Evolutionary conservation across 1,140 invertebrate species (phyloP).

Genomic region (Acromyrmex echinatior): DNA sequence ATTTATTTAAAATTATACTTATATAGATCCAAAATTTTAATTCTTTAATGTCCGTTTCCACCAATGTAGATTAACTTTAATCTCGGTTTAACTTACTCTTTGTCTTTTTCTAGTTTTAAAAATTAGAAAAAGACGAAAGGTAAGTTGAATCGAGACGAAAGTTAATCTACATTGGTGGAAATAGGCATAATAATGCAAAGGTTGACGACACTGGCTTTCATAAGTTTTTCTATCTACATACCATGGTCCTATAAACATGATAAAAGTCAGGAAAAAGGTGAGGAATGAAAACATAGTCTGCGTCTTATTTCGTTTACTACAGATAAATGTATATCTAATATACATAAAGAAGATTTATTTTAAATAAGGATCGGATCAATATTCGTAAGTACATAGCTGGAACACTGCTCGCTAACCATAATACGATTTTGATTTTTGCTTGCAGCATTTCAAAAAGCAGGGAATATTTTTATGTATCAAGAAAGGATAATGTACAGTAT

Average conservation of each 20-base stretch:
- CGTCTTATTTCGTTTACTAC: background rate
- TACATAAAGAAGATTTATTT: background rate
- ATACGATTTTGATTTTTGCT: background rate
- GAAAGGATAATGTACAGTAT: slow-evolving; percentile 10
- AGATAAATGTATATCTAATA: background rate
- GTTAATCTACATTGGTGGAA: no score
- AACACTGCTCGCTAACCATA: background rate
- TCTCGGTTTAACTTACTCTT: no score
- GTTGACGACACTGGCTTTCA: no score
- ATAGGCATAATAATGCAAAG: no score
- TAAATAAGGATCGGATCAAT: background rate
- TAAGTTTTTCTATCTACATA: no score
- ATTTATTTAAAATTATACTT: no score
- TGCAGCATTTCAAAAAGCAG: background rate
- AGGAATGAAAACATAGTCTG: background rate
- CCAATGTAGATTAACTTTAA: no score
- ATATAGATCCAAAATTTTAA: no score
- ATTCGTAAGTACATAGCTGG: background rate
- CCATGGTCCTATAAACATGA: background rate
- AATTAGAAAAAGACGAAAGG: no score
- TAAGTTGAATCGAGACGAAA: no score
- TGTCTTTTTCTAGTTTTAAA: no score
- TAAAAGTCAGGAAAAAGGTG: slow-evolving; percentile 3
- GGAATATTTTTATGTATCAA: slow-evolving; percentile 16
- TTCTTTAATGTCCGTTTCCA: no score